Evolutionary conservation across 2,797 vertebrate genomes (phyloP).

Genomic region (Geotrypetes seraphini): DNA sequence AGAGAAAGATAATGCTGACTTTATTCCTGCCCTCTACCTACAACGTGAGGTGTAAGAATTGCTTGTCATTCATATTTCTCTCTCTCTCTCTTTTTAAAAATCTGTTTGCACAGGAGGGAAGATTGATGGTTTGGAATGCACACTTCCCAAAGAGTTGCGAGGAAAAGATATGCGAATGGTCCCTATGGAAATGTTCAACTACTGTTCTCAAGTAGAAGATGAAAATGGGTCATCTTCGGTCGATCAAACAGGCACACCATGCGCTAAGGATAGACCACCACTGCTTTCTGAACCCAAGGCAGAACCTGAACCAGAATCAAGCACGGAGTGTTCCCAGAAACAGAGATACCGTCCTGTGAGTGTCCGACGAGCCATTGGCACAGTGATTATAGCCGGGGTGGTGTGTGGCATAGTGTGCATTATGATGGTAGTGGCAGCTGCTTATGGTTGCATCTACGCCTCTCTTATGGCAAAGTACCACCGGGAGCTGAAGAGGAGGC

Average conservation of each 20-base stretch:
- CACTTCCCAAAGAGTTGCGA: conserved; percentile 90
- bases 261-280: conserved; percentile 54
- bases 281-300: conserved; percentile 58
- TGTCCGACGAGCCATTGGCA: conserved; percentile 90
- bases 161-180: conserved; percentile 89
- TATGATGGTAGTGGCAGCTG: conserved; percentile 97
- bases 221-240: conserved; percentile 67
- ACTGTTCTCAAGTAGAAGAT: conserved; percentile 89
- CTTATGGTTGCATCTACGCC: conserved; percentile 95
- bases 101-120: conserved; percentile 62
- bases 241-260: conserved; percentile 55
- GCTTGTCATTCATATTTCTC: neutral
- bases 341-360: conserved; percentile 82
- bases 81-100: conserved; percentile 18
- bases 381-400: conserved; percentile 90
- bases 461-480: conserved; percentile 98
- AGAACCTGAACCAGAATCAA: conserved; percentile 62
- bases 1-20: neutral
- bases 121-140: conserved; percentile 83
- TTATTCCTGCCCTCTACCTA: neutral
- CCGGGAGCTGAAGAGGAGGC: conserved; percentile 92
- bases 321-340: conserved; percentile 78
- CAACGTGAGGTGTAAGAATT: too few species aligned
- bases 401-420: conserved; percentile 95
- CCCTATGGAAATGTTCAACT: conserved; percentile 97